phyloP scores from a whole-genome alignment of 2,888 invertebrate species.

The Lacanobia oleracea region DNA sequence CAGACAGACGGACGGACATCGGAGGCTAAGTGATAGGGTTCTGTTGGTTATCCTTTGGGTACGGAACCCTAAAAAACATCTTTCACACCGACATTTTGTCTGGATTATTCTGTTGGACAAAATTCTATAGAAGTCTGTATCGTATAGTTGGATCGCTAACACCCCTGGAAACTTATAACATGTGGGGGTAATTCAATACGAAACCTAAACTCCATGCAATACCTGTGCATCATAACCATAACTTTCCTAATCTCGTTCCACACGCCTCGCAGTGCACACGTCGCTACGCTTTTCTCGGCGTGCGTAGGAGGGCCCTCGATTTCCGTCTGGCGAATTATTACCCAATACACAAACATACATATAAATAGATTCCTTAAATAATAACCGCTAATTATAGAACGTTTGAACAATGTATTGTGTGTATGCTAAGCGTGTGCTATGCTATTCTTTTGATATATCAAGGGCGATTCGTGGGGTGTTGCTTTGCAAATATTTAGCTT shows the following conservation, averaged over 20 bases:
- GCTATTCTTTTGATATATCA: conserved; percentile 50
- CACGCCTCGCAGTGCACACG: conserved; percentile 73
- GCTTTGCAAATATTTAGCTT: background rate
- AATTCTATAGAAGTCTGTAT: too few relatives aligned
- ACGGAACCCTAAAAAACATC: too few relatives aligned
- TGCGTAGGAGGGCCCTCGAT: conserved; percentile 83
- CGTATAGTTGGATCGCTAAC: background rate
- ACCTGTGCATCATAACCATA: conserved; percentile 59
- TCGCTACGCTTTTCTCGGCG: conserved; percentile 74
- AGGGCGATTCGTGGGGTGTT: conserved; percentile 30
- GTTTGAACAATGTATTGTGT: conserved; percentile 53
- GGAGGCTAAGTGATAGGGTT: too few relatives aligned
- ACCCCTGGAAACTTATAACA: background rate
- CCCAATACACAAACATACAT: conserved; percentile 76
- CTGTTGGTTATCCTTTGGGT: too few relatives aligned
- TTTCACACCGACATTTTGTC: too few relatives aligned
- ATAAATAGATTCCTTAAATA: conserved; percentile 80
- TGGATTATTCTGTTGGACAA: too few relatives aligned
- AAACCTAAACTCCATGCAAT: conserved; percentile 19
- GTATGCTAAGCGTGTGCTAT: conserved; percentile 28
- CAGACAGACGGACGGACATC: too few relatives aligned
- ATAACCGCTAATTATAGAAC: conserved; percentile 68
- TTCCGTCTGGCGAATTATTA: conserved; percentile 80
- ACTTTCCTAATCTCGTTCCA: conserved; percentile 52
- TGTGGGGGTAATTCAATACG: background rate